Conservation (phyloP, 1,140 invertebrate genomes). For the Phortica variegata region DNA sequence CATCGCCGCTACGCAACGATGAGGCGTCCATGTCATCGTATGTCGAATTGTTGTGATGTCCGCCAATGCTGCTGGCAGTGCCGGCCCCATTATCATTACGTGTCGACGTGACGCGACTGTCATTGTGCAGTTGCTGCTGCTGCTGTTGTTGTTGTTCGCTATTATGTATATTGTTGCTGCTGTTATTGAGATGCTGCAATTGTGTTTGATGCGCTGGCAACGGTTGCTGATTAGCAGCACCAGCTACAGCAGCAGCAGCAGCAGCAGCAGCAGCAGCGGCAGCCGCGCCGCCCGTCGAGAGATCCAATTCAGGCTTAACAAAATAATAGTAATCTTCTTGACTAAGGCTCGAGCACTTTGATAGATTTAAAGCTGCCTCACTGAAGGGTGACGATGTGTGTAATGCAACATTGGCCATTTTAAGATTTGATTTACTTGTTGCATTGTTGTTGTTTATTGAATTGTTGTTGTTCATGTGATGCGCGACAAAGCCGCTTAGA, state of each 20-base stretch:
- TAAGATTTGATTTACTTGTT: slow-evolving; percentile 27
- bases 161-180: background rate
- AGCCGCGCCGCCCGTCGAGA: slow-evolving; percentile 22
- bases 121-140: slow-evolving; percentile 26
- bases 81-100: slow-evolving; percentile 32
- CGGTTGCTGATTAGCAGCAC: slow-evolving; percentile 16
- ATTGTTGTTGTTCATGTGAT: slow-evolving; percentile 33
- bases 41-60: slow-evolving; percentile 20
- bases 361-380: slow-evolving; percentile 44
- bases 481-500: slow-evolving; percentile 31
- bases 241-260: background rate
- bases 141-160: background rate
- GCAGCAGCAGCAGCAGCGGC: slow-evolving; percentile 11
- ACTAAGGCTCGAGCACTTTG: slow-evolving; percentile 36
- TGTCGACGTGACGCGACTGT: slow-evolving; percentile 49
- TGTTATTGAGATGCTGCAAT: slow-evolving; percentile 7
- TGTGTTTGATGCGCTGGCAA: slow-evolving; percentile 40
- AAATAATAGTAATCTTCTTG: slow-evolving; percentile 44
- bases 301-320: slow-evolving; percentile 47
- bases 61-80: slow-evolving; percentile 8
- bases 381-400: slow-evolving; percentile 27
- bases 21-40: slow-evolving; percentile 47
- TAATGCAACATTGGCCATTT: slow-evolving; percentile 22
- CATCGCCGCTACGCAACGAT: slow-evolving; percentile 38
- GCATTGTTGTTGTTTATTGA: slow-evolving; percentile 16